Percentiles rank a stretch among this genome's conserved stretches.
Conservation (phyloP, 2,797 vertebrate genomes). For the Threskiornis aethiopicus region DNA sequence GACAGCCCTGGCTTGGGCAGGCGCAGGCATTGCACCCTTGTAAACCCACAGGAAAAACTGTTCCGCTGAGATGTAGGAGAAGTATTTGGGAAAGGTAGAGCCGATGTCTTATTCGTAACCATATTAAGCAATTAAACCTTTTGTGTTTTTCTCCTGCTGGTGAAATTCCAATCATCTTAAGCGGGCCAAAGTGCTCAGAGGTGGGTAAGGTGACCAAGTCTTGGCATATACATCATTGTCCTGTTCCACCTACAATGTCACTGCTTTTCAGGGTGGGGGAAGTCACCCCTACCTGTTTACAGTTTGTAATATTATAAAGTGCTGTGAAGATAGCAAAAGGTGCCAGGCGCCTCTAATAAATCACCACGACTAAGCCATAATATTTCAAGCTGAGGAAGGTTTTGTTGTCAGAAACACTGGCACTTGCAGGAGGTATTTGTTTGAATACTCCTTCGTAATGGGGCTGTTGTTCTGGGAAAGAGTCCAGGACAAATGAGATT, state of each 20-base stretch:
- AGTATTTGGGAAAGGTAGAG: background rate
- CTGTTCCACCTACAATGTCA: slow-evolving; percentile 24
- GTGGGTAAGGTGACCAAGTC: background rate
- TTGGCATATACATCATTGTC: background rate
- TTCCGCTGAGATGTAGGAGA: background rate
- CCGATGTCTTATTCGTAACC: background rate
- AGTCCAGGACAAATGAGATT: slow-evolving; percentile 69
- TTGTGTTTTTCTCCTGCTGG: background rate
- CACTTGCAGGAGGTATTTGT: slow-evolving; percentile 61
- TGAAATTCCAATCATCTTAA: background rate
- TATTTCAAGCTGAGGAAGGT: slow-evolving; percentile 63
- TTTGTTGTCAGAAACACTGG: slow-evolving; percentile 65
- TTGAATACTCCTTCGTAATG: slow-evolving; percentile 64
- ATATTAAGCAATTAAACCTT: slow-evolving; percentile 2
- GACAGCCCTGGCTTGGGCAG: background rate
- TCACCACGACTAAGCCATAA: slow-evolving; percentile 31
- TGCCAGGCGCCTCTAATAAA: slow-evolving; percentile 50
- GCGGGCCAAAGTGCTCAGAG: background rate
- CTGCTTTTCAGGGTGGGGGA: background rate
- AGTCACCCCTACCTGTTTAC: slow-evolving; percentile 18
- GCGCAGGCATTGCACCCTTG: background rate
- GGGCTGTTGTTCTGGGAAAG: slow-evolving; percentile 66
- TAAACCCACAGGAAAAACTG: background rate
- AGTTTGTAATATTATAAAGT: slow-evolving; percentile 58
- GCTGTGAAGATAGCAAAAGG: slow-evolving; percentile 24